A percentile compares a stretch with the other conserved stretches of the same genome.
Conservation (phyloP, 2,797 vertebrate genomes). For the Scolopax bukidnonensis region DNA sequence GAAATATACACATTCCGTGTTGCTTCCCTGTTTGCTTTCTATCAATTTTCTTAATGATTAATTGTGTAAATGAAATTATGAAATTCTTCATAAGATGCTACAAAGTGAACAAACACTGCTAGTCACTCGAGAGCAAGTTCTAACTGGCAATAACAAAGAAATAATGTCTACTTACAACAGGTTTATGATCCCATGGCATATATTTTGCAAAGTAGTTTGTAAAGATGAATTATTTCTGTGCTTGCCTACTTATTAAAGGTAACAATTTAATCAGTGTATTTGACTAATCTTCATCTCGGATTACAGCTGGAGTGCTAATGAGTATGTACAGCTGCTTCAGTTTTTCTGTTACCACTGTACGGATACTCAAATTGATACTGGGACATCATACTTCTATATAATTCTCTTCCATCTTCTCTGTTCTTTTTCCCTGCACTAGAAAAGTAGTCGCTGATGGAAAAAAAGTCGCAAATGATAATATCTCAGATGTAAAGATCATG, state of each 20-base stretch:
- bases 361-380: neutral
- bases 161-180: neutral
- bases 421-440: neutral
- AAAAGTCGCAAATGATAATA: neutral
- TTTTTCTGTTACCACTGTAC: neutral
- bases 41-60: neutral
- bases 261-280: neutral
- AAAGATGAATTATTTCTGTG: neutral
- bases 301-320: conserved; percentile 3
- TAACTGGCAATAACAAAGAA: neutral
- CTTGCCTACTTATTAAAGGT: neutral
- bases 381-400: neutral
- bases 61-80: neutral
- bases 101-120: neutral
- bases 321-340: neutral
- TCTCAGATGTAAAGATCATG: neutral
- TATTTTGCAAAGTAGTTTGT: neutral
- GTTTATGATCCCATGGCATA: neutral
- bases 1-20: neutral
- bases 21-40: neutral
- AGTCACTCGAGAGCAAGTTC: neutral
- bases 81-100: neutral
- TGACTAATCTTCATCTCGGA: neutral
- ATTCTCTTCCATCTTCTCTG: neutral
- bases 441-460: neutral